Evolutionary conservation across 2,797 vertebrate genomes (phyloP).

Genomic region (Forpus xanthops): DNA sequence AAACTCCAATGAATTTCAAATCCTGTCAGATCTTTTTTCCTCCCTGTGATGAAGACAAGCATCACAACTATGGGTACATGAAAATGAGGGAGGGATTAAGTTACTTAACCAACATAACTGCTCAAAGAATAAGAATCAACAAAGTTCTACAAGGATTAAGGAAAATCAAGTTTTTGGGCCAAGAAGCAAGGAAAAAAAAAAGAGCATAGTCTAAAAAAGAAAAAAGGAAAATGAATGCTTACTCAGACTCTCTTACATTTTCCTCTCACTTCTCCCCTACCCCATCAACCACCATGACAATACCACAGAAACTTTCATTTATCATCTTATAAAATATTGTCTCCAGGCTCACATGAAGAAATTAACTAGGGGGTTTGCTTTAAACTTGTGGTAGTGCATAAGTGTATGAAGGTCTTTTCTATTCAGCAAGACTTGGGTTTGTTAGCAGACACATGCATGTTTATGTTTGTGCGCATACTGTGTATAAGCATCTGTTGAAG

Average conservation of each 20-base stretch:
- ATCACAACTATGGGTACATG: not conserved
- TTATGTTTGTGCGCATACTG: not conserved
- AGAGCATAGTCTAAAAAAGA: accelerated
- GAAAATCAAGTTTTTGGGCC: not conserved
- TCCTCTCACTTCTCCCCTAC: not conserved
- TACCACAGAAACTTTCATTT: not conserved
- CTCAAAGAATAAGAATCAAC: not conserved
- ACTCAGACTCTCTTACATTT: not conserved
- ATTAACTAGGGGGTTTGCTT: not conserved
- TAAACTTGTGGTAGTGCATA: not conserved
- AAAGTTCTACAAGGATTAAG: not conserved
- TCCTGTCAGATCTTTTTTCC: not conserved
- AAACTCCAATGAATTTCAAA: not conserved
- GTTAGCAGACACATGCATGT: not conserved
- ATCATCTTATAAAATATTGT: not conserved
- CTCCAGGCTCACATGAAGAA: not conserved
- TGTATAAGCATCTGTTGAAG: not conserved
- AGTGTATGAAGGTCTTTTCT: not conserved
- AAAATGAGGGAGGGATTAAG: not conserved
- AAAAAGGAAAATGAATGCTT: not conserved
- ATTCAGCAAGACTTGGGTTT: not conserved
- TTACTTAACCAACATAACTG: not conserved
- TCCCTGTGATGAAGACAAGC: not conserved
- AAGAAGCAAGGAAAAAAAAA: not conserved
- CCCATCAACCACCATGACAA: not conserved